phyloP scores from a whole-genome alignment of 2,888 invertebrate species.

The Dascillus cervinus region DNA sequence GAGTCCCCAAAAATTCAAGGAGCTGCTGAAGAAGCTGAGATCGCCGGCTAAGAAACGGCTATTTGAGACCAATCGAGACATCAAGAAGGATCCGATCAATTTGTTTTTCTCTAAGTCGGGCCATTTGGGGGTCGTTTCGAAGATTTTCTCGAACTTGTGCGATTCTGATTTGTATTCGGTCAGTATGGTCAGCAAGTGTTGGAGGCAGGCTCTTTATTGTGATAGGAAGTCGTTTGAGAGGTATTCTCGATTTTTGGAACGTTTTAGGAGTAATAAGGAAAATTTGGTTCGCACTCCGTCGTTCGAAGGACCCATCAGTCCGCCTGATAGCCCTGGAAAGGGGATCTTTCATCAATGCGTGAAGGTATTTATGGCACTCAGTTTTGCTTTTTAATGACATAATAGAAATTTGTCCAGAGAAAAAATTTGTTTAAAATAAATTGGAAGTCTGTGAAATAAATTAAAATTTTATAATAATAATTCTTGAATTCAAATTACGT shows the following conservation, averaged over 20 bases:
- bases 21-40: slow-evolving; percentile 17
- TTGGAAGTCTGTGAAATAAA: no score
- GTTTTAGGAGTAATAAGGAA: slow-evolving; percentile 20
- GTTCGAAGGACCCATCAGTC: slow-evolving; percentile 1
- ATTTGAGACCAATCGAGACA: slow-evolving; percentile 15
- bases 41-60: slow-evolving; percentile 30
- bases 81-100: slow-evolving; percentile 8
- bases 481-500: neutral
- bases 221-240: slow-evolving; percentile 9
- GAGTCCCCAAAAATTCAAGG: slow-evolving; percentile 24
- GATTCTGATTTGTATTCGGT: slow-evolving; percentile 33
- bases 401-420: no score
- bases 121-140: slow-evolving; percentile 27
- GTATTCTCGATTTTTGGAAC: slow-evolving; percentile 7
- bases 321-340: slow-evolving; percentile 9
- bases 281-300: slow-evolving; percentile 12
- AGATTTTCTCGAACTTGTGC: slow-evolving; percentile 29
- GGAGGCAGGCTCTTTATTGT: slow-evolving; percentile 15
- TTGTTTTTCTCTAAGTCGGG: slow-evolving; percentile 13
- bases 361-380: slow-evolving; percentile 8
- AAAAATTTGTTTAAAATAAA: no score
- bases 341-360: slow-evolving; percentile 11
- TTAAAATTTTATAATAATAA: neutral
- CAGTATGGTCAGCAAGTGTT: slow-evolving; percentile 25
- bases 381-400: no score